phyloP scores from a whole-genome alignment of 2,888 invertebrate genomes.

The Melieria omissa region DNA sequence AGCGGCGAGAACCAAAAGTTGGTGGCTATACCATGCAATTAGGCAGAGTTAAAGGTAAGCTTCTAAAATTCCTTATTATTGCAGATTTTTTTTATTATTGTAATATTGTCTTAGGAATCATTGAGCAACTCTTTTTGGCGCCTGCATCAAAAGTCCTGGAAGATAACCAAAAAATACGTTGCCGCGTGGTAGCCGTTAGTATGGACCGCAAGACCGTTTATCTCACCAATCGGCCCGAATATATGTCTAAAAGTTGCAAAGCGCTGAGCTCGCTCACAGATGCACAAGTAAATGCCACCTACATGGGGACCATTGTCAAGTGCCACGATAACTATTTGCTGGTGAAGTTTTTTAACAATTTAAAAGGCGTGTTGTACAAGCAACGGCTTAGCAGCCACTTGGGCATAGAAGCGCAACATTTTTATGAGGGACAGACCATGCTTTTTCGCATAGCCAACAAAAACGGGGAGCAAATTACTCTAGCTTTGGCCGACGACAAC shows the following conservation, averaged over 20 bases:
- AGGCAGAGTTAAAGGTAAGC: slow-evolving; percentile 69
- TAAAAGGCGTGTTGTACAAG: slow-evolving; percentile 64
- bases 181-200: slow-evolving; percentile 71
- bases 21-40: slow-evolving; percentile 69
- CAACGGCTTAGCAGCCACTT: slow-evolving; percentile 47
- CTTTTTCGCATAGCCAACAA: slow-evolving; percentile 56
- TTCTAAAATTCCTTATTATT: background rate
- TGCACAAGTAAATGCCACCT: slow-evolving; percentile 68
- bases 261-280: slow-evolving; percentile 69
- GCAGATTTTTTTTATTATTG: slow-evolving; percentile 10
- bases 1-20: slow-evolving; percentile 65
- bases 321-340: slow-evolving; percentile 52
- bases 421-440: slow-evolving; percentile 61
- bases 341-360: slow-evolving; percentile 65
- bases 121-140: slow-evolving; percentile 71
- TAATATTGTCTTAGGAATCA: slow-evolving; percentile 66
- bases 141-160: slow-evolving; percentile 69
- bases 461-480: slow-evolving; percentile 54
- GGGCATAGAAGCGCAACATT: slow-evolving; percentile 46
- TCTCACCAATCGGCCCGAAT: slow-evolving; percentile 75
- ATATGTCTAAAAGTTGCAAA: slow-evolving; percentile 70
- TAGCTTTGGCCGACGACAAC: slow-evolving; percentile 57
- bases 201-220: slow-evolving; percentile 67
- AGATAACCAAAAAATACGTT: slow-evolving; percentile 70
- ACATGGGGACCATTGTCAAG: slow-evolving; percentile 62